Conservation (phyloP, 2,888 invertebrate genomes). For the Acanthosoma haemorrhoidale region DNA sequence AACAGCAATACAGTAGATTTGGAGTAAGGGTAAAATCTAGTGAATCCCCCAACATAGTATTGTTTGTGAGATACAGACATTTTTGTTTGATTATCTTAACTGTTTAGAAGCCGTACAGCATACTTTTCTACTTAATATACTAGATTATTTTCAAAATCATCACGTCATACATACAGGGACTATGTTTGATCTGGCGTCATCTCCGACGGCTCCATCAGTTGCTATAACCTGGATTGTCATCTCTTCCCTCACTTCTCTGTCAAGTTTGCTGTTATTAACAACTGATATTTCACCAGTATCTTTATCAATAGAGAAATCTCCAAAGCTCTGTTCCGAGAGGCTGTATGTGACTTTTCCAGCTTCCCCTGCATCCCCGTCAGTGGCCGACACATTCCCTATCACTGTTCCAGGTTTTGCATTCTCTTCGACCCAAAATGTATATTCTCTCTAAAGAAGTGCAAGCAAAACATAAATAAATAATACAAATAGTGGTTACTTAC, state of each 20-base stretch:
- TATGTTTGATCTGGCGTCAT: slow-evolving; percentile 53
- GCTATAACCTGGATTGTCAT: slow-evolving; percentile 74
- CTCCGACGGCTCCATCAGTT: slow-evolving; percentile 68
- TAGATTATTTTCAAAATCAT: too few species aligned
- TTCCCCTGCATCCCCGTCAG: slow-evolving; percentile 70
- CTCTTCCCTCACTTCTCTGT: slow-evolving; percentile 67
- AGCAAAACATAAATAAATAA: slow-evolving; percentile 26
- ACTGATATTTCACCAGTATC: slow-evolving; percentile 71
- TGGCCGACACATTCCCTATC: slow-evolving; percentile 67
- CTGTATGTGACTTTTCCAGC: slow-evolving; percentile 75
- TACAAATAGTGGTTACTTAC: too few species aligned
- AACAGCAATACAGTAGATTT: too few species aligned
- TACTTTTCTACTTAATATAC: too few species aligned
- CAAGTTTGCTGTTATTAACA: slow-evolving; percentile 63
- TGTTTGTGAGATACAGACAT: too few species aligned
- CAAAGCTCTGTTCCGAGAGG: slow-evolving; percentile 67
- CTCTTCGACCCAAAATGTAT: slow-evolving; percentile 68
- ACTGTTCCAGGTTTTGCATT: slow-evolving; percentile 68
- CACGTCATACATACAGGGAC: slow-evolving; percentile 29
- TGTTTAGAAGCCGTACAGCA: too few species aligned
- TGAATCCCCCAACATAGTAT: too few species aligned
- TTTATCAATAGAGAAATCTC: slow-evolving; percentile 67
- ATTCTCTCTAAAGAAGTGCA: slow-evolving; percentile 47
- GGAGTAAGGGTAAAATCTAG: too few species aligned
- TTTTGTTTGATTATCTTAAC: too few species aligned